Evolutionary conservation across 1,140 invertebrate species (phyloP), one percentile per base, ranked within the genome.

Genomic region (Goniozus legneri): DNA sequence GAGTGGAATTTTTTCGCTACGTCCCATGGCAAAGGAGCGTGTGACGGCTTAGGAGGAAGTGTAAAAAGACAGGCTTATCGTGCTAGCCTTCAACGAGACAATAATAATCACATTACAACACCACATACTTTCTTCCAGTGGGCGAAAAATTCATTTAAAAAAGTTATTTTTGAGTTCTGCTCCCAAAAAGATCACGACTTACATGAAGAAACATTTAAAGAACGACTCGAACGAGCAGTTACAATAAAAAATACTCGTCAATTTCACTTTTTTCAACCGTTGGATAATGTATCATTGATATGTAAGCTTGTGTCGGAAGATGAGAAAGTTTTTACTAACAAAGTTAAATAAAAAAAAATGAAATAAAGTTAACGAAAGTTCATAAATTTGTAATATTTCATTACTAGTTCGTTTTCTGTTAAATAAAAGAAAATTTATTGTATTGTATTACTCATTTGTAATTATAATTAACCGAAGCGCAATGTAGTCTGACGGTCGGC

Each of bases 1-100:
- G 47, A 54, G 21, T 69, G 66, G 64, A 18, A 54, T 36, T 65
- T 64, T 44, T 64, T 46, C 46, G 59, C 62, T 19, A 65, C 60
- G 13, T 21, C 44, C 8, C 65, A 64, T 47, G 62, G 65, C 16
- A 56, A 56, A 50, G 40, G 41, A 15, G 16, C 22, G 3, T 54
- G 52, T 43, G 50, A 54, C 36, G 54, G 54, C 10, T 8, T 57
- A 3, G 47, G 36, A 14, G 44, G 44, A n/a, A 50, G 36, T 32
- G 33, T 51, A 2, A 47, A 52, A 37, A 21, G 49, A 35, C 3
- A 12, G 24, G 53, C 53, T 16, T 36, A 32, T 15, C 44, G 40
- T 21, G 43, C 48, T 35, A 50, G 42, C 13, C 34, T 54, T 21
- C 44, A 47, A 41, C 22, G 51, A 33, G 13, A 52, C 10, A 24